Conservation (phyloP, 2,888 invertebrate species). For the Celastrina argiolus region DNA sequence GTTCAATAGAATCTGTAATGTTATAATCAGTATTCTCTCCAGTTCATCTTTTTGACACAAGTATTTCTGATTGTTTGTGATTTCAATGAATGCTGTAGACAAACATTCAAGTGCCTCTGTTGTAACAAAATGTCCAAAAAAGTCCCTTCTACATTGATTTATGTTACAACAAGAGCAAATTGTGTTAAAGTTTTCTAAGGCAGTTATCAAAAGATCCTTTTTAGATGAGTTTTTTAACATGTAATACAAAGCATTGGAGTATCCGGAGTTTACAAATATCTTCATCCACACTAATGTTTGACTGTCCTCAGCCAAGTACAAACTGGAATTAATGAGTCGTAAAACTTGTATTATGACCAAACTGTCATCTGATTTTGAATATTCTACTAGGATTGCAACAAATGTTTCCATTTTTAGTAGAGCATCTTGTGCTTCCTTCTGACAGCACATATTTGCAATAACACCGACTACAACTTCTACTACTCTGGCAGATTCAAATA, state of each 20-base stretch:
- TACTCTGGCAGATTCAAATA: conserved; percentile 80
- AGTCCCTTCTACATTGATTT: conserved; percentile 47
- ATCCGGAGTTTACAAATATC: conserved; percentile 64
- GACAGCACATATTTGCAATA: conserved; percentile 89
- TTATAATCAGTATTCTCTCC: conserved; percentile 57
- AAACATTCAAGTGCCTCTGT: conserved; percentile 53
- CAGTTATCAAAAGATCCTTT: conserved; percentile 74
- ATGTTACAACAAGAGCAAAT: conserved; percentile 66
- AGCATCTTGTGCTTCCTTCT: conserved; percentile 76
- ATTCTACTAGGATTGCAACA: conserved; percentile 74
- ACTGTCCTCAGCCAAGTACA: conserved; percentile 58
- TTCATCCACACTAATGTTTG: conserved; percentile 68
- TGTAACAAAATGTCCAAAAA: conserved; percentile 56
- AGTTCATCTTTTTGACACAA: conserved; percentile 50
- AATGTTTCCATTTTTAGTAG: conserved; percentile 78
- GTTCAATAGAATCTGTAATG: conserved; percentile 56
- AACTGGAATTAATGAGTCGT: conserved; percentile 80
- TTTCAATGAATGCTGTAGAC: conserved; percentile 52
- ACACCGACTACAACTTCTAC: conserved; percentile 91
- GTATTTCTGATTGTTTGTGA: conserved; percentile 48
- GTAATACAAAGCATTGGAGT: conserved; percentile 80
- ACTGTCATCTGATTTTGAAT: conserved; percentile 81
- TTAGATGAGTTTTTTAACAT: conserved; percentile 87
- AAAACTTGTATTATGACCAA: conserved; percentile 85
- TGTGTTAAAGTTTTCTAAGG: conserved; percentile 79